Evolutionary conservation across 2,113 vertebrate species (phyloP), one percentile per base, ranked within the genome.

Genomic region (Nesogale talazaci): DNA sequence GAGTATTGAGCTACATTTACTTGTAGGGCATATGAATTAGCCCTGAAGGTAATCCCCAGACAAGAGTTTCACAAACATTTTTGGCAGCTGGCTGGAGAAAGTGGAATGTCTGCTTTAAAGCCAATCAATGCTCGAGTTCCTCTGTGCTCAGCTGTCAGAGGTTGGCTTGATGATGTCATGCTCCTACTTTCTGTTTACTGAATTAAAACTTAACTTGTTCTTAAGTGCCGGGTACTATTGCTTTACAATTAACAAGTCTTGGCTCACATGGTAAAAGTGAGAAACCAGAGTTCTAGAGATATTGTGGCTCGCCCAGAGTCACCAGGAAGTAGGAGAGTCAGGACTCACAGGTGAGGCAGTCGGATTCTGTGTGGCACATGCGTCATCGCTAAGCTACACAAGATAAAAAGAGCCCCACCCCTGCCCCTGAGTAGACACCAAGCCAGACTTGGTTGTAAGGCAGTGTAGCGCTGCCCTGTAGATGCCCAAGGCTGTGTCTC

Each of bases 1-100:
- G 93, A 72, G 83, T 79, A 86, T 29, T 42, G 83, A 83, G 40
- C 57, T 83, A 4, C n/a, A 83, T 87, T 83, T 83, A 74, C 7
- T 83, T 25, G 65, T 52, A 83, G 40, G 29, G 38, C 14, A 77
- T 81, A 25, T 63, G 90, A 56, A n/a, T 90, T 65, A 90, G 46
- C 46, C 46, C 46, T 74, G 72, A 83, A 65, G 15, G 67, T 83
- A 83, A 87, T 87, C 36, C 42, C 25, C 56, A 83, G 78, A 65
- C 23, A 83, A 63, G 61, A 25, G 17, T 79, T 90, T 17, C 38
- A 79, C 83, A 90, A 57, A 36, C 57, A 83, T 79, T 87, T 83
- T 10, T 34, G 61, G 52, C 23, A 77, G n/a, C 63, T 82, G 19
- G 10, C 27, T 61, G 46, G 59, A 77, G 40, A 57, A 83, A 90